Percentiles rank a stretch among this genome's conserved stretches.
These are phyloP conservation scores for Bujurquina vittata DNA, from an alignment of 2,113 vertebrate species.

Conservation along the genomic window DNA sequence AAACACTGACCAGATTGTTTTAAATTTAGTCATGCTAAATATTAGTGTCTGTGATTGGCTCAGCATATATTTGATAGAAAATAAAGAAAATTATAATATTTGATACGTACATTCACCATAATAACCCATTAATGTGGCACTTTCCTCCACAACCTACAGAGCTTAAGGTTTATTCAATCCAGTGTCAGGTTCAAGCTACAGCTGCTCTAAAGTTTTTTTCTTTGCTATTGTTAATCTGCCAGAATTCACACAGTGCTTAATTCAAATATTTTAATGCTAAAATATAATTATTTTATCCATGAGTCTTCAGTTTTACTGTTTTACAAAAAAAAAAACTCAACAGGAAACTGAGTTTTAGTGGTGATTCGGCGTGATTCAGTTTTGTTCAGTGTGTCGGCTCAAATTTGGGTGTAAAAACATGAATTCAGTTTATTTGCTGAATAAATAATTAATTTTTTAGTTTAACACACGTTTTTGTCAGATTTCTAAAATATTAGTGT, in stretches of 20 bases:
- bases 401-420: too few species aligned
- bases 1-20: neutral
- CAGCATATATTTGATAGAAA: neutral
- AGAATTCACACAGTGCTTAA: too few species aligned
- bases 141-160: too few species aligned
- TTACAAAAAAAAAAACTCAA: too few species aligned
- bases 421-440: too few species aligned
- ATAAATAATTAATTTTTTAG: too few species aligned
- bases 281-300: neutral
- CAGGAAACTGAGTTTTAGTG: neutral
- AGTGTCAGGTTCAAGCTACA: neutral
- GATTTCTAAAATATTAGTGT: too few species aligned
- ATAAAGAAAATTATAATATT: neutral
- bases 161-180: too few species aligned
- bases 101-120: neutral
- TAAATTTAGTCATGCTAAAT: neutral
- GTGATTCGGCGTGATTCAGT: neutral
- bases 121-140: neutral
- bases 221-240: neutral
- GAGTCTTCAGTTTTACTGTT: neutral
- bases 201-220: neutral
- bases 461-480: too few species aligned
- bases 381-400: neutral
- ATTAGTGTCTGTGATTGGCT: neutral
- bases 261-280: too few species aligned